These are phyloP conservation scores for Pithys albifrons DNA, from an alignment of 2,113 vertebrate species.

Conservation along the genomic window DNA sequence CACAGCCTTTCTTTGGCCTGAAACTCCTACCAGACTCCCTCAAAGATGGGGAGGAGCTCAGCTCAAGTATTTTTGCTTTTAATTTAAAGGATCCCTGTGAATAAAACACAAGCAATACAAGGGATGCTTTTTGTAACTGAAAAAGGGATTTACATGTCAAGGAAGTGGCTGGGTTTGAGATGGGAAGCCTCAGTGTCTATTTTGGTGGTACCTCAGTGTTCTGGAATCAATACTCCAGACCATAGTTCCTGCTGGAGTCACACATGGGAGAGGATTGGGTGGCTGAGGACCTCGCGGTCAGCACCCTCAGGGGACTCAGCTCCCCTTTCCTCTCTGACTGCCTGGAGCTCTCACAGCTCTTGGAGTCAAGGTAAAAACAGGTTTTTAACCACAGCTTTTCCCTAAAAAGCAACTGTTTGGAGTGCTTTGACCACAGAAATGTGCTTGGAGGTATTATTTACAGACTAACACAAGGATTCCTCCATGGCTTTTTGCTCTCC, in stretches of 20 bases:
- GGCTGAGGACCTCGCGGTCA: neutral
- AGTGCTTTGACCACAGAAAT: neutral
- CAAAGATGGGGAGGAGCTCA: neutral
- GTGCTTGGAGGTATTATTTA: neutral
- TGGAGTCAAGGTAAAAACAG: neutral
- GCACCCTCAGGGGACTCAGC: neutral
- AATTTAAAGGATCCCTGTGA: neutral
- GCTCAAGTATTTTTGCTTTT: neutral
- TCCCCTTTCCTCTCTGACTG: neutral
- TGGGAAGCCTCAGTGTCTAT: neutral
- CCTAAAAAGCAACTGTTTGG: neutral
- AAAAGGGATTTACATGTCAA: neutral
- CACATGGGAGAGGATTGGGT: neutral
- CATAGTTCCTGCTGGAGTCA: neutral
- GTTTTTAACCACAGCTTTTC: neutral
- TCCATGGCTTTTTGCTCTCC: neutral
- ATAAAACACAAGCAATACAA: neutral
- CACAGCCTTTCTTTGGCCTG: neutral
- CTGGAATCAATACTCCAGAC: neutral
- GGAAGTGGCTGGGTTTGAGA: neutral
- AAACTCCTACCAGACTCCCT: neutral
- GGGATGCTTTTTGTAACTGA: neutral
- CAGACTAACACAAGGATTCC: neutral
- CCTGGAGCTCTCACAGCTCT: accelerated
- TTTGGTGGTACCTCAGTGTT: neutral